Conservation (phyloP, 2,797 vertebrate species). For the Trachops cirrhosus region DNA sequence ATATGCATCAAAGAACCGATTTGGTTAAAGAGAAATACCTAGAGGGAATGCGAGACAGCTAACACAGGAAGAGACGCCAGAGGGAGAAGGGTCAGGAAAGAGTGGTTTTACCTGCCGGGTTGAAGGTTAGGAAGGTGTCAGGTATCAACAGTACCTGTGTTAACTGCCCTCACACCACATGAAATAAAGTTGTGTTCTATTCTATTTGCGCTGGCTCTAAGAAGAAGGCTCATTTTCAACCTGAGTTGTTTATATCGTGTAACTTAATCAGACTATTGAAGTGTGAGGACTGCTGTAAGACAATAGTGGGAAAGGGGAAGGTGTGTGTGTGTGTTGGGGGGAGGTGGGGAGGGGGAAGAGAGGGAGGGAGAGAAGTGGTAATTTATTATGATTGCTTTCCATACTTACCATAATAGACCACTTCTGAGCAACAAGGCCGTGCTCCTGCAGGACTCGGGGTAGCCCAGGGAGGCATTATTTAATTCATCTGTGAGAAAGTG, state of each 20-base stretch:
- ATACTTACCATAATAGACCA: not conserved
- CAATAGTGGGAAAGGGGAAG: not conserved
- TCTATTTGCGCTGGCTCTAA: not conserved
- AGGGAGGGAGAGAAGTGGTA: not conserved
- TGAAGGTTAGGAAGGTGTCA: not conserved
- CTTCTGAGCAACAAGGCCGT: slow-evolving; percentile 55
- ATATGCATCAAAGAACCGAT: not conserved
- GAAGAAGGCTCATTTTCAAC: slow-evolving; percentile 19
- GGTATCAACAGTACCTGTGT: not conserved
- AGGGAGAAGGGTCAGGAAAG: not conserved
- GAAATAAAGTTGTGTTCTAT: slow-evolving; percentile 1
- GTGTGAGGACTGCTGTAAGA: not conserved
- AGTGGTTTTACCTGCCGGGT: not conserved
- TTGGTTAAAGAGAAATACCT: slow-evolving; percentile 33
- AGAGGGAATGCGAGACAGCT: not conserved
- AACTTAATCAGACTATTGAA: slow-evolving; percentile 25
- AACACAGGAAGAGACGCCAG: not conserved
- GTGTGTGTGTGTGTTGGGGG: not conserved
- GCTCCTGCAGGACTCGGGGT: slow-evolving; percentile 30
- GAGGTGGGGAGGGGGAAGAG: not conserved
- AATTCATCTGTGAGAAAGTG: slow-evolving; percentile 62
- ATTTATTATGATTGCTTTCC: slow-evolving; percentile 54
- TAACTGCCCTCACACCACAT: not conserved
- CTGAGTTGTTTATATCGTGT: not conserved
- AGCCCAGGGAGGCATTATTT: slow-evolving; percentile 62